Percentiles rank a stretch among this genome's conserved stretches.
Evolutionary conservation across 2,888 invertebrate genomes (phyloP).

Genomic region (Elegia similella): DNA sequence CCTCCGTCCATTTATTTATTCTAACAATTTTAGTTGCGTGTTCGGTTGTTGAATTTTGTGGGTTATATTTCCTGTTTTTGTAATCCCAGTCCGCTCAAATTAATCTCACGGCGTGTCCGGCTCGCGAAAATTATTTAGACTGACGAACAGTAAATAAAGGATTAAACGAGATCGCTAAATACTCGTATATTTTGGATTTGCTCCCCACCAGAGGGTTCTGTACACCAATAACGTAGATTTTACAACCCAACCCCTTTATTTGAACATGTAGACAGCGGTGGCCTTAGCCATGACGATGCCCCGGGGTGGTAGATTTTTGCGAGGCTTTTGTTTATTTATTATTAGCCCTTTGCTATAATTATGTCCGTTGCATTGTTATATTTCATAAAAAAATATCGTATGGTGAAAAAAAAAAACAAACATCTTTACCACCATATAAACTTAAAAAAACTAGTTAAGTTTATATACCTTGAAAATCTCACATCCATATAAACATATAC

Average conservation of each 20-base stretch:
- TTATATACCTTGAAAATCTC: no score
- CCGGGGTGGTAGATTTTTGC: no score
- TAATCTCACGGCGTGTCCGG: conserved; percentile 66
- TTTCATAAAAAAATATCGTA: no score
- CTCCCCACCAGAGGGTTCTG: conserved; percentile 32
- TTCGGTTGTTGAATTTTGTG: background rate
- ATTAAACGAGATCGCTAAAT: conserved; percentile 61
- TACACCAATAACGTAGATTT: conserved; percentile 43
- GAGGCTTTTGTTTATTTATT: no score
- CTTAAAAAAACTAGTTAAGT: no score
- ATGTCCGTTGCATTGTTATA: no score
- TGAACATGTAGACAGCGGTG: conserved; percentile 39
- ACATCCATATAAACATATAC: no score
- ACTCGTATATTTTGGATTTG: conserved; percentile 66
- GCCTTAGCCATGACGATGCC: no score
- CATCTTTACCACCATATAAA: no score
- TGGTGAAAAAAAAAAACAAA: no score
- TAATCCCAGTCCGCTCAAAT: conserved; percentile 45
- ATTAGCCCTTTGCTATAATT: no score
- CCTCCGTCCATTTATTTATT: background rate
- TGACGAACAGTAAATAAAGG: conserved; percentile 66
- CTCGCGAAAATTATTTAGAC: conserved; percentile 65
- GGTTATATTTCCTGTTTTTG: conserved; percentile 2
- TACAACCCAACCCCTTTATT: conserved; percentile 57
- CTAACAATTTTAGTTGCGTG: background rate